These are phyloP conservation scores for Saccopteryx bilineata DNA, from an alignment of 2,113 vertebrate species.

Conservation along the genomic window DNA sequence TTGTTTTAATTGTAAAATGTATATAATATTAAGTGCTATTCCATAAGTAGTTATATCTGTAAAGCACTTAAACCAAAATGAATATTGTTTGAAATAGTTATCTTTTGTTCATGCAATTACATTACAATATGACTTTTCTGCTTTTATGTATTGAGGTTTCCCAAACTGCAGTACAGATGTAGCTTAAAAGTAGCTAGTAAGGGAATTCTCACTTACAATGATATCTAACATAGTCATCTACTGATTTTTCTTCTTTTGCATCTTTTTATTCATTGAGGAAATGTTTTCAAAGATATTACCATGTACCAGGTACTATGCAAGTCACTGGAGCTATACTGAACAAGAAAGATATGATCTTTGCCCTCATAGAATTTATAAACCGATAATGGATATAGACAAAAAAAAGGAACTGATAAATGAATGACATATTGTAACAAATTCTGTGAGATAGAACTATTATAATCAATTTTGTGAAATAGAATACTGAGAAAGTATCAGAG, in stretches of 20 bases:
- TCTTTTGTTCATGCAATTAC: not conserved
- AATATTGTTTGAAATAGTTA: not conserved
- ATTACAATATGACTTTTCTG: not conserved
- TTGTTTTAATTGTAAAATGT: not conserved
- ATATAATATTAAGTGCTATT: not conserved
- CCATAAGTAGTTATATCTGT: not conserved
- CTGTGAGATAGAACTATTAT: not conserved
- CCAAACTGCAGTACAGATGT: not conserved
- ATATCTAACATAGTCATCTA: not conserved
- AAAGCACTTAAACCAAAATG: not conserved
- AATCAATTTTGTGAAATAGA: not conserved
- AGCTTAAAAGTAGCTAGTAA: not conserved
- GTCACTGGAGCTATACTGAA: not conserved
- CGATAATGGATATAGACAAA: not conserved
- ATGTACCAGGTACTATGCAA: not conserved
- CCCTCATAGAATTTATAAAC: not conserved
- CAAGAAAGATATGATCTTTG: not conserved
- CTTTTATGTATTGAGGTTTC: not conserved
- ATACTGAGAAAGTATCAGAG: not conserved
- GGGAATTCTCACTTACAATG: not conserved
- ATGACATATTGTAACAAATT: conserved; percentile 7
- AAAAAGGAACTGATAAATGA: not conserved
- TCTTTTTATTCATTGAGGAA: not conserved
- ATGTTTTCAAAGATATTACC: not conserved
- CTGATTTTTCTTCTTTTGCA: not conserved